These are phyloP conservation scores for Leptinotarsa texana DNA, from an alignment of 1,140 invertebrate species.

Conservation along the genomic window DNA sequence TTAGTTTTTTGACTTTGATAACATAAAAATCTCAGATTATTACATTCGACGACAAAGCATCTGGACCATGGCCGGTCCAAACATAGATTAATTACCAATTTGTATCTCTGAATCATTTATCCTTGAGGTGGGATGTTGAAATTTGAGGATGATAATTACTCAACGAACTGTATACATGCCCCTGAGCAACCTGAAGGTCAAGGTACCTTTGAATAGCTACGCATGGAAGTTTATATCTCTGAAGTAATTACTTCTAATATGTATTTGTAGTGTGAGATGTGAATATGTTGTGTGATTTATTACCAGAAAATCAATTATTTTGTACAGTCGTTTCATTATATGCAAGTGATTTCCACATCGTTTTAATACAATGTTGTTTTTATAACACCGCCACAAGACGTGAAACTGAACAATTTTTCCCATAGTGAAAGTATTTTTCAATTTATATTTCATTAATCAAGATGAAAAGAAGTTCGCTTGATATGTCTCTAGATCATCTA, in stretches of 20 bases:
- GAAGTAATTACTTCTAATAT: neutral
- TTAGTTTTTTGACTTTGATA: too few species aligned
- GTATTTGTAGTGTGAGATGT: neutral
- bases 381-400: neutral
- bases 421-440: too few species aligned
- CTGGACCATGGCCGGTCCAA: neutral
- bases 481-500: too few species aligned
- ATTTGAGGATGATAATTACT: constrained; percentile 1
- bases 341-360: constrained; percentile 1
- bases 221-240: constrained; percentile 6
- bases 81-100: neutral
- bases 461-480: too few species aligned
- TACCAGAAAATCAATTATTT: neutral
- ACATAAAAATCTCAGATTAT: too few species aligned
- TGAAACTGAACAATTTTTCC: too few species aligned
- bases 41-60: too few species aligned
- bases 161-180: constrained; percentile 8
- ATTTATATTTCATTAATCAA: too few species aligned
- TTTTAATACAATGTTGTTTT: constrained; percentile 1
- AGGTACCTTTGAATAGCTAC: neutral
- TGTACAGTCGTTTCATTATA: neutral
- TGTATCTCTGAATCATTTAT: neutral
- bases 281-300: neutral
- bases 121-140: constrained; percentile 7
- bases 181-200: constrained; percentile 1